Conservation (phyloP, 2,797 vertebrate species). For the Clangula hyemalis region DNA sequence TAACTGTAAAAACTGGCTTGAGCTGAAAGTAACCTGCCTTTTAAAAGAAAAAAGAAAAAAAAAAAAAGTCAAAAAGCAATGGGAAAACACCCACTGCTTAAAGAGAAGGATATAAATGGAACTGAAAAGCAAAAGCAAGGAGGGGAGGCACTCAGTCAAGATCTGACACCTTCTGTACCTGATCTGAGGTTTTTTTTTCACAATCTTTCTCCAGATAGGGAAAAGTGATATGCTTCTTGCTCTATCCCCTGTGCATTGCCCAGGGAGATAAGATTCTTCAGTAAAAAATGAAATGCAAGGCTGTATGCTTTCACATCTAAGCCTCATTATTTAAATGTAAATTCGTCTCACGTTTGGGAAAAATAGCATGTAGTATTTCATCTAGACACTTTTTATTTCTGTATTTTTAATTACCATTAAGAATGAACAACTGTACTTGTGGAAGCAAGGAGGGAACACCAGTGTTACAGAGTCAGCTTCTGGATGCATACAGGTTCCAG, state of each 20-base stretch:
- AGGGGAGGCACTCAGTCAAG: background rate
- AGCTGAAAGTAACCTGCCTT: background rate
- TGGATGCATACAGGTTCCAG: conserved; percentile 27
- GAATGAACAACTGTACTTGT: background rate
- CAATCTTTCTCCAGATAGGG: background rate
- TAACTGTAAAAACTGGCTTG: background rate
- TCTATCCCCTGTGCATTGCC: background rate
- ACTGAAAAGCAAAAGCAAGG: background rate
- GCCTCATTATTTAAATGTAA: conserved; percentile 1
- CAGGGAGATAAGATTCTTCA: conserved; percentile 13
- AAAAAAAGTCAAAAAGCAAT: background rate
- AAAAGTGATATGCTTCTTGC: background rate
- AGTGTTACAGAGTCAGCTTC: background rate
- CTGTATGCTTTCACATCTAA: background rate
- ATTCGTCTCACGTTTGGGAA: background rate
- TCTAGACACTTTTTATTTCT: background rate
- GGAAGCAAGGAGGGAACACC: background rate
- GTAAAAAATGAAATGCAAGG: background rate
- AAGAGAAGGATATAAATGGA: background rate
- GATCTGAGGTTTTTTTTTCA: background rate
- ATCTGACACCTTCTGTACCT: background rate
- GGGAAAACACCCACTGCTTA: background rate
- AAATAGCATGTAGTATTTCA: conserved; percentile 7
- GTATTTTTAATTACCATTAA: background rate
- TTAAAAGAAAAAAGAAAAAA: background rate